Evolutionary conservation across 64 coral and sea anemone species (phyloP).

Genomic region (Stylophora pistillata): DNA sequence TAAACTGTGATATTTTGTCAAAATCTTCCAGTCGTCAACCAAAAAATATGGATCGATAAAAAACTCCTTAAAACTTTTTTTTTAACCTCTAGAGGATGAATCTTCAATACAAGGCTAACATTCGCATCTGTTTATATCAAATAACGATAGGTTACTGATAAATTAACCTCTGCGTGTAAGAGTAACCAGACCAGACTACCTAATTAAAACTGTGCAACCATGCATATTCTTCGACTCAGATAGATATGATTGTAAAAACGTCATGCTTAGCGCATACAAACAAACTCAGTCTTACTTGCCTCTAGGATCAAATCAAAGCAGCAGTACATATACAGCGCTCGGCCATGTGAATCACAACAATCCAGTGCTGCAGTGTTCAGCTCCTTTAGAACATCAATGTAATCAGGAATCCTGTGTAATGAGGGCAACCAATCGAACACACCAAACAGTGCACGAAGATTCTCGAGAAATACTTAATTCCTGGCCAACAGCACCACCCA

Average conservation of each 20-base stretch:
- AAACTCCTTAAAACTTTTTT: too few species aligned
- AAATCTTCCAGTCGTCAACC: conserved; percentile 77
- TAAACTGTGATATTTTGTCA: conserved; percentile 69
- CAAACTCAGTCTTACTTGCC: conserved; percentile 46
- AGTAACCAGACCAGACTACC: too few species aligned
- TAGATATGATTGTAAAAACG: too few species aligned
- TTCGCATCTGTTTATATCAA: too few species aligned
- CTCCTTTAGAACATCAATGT: conserved; percentile 64
- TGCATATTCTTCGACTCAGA: too few species aligned
- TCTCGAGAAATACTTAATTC: neutral
- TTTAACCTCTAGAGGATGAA: neutral
- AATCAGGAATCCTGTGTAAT: conserved; percentile 33
- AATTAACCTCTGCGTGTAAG: too few species aligned
- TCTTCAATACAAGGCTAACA: too few species aligned
- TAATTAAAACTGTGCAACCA: too few species aligned
- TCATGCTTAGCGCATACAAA: too few species aligned
- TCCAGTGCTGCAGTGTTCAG: conserved; percentile 81
- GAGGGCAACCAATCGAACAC: neutral
- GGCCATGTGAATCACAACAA: conserved; percentile 77
- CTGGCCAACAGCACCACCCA: too few species aligned
- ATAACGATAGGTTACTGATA: too few species aligned
- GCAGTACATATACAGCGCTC: conserved; percentile 88
- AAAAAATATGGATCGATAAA: conserved; percentile 3
- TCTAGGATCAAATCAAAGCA: conserved; percentile 94
- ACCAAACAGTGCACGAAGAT: neutral